These are phyloP conservation scores for Malurus splendens DNA, from an alignment of 2,797 vertebrate genomes.

Conservation along the genomic window DNA sequence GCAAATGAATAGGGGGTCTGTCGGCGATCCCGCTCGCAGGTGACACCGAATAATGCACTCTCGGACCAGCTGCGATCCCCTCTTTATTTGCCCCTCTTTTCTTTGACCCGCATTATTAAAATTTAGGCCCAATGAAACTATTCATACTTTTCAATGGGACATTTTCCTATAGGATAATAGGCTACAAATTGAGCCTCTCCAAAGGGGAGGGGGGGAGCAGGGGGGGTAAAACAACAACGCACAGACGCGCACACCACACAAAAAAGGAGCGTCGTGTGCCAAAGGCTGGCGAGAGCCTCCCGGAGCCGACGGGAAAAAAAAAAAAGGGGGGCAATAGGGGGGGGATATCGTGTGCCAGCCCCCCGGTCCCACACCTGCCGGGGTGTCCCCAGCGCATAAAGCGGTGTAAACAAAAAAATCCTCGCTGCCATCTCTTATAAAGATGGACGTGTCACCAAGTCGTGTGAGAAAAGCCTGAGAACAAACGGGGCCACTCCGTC, in stretches of 20 bases:
- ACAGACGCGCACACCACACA: slow-evolving; percentile 51
- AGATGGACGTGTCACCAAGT: slow-evolving; percentile 96
- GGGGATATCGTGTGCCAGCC: slow-evolving; percentile 90
- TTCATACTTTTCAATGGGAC: slow-evolving; percentile 99
- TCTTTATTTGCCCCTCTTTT: slow-evolving; percentile 91
- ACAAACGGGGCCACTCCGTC: slow-evolving; percentile 92
- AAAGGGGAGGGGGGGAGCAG: slow-evolving; percentile 70
- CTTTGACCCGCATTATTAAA: slow-evolving; percentile 95
- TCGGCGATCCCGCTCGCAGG: slow-evolving; percentile 92
- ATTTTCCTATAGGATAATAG: slow-evolving; percentile 99
- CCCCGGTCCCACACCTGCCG: slow-evolving; percentile 93
- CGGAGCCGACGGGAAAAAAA: background rate
- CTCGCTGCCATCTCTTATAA: slow-evolving; percentile 86
- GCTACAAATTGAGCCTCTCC: slow-evolving; percentile 99
- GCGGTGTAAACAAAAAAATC: slow-evolving; percentile 90
- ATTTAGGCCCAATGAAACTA: slow-evolving; percentile 97
- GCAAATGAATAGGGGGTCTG: slow-evolving; percentile 99
- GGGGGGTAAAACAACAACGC: slow-evolving; percentile 50
- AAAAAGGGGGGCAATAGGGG: slow-evolving; percentile 57
- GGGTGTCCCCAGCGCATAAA: slow-evolving; percentile 80
- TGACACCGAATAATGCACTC: slow-evolving; percentile 96
- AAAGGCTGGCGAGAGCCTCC: slow-evolving; percentile 78
- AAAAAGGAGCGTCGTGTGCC: slow-evolving; percentile 91
- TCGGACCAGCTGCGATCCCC: slow-evolving; percentile 95
- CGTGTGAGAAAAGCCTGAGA: slow-evolving; percentile 96